phyloP scores from a whole-genome alignment of 2,888 invertebrate genomes.

The Cheilosia pagana region DNA sequence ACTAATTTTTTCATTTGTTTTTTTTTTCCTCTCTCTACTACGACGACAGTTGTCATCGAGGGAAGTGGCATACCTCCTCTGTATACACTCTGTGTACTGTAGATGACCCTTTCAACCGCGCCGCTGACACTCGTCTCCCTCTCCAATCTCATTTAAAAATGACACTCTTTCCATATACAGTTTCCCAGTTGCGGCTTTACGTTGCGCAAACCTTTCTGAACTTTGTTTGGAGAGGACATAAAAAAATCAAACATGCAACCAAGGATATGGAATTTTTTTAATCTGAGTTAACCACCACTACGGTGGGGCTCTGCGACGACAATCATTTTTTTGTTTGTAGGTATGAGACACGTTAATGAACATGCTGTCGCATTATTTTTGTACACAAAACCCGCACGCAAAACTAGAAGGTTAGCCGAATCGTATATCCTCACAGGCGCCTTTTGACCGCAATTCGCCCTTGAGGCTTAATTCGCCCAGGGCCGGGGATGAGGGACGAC shows the following conservation, averaged over 20 bases:
- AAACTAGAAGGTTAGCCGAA: conserved; percentile 14
- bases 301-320: conserved; percentile 25
- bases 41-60: conserved; percentile 47
- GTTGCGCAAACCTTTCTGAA: conserved; percentile 24
- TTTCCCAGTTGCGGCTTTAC: conserved; percentile 8
- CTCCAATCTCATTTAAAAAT: conserved; percentile 22
- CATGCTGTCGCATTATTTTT: conserved; percentile 45
- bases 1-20: conserved; percentile 41
- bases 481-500: neutral
- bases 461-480: conserved; percentile 1
- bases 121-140: neutral
- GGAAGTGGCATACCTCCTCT: conserved; percentile 30
- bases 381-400: neutral
- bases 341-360: conserved; percentile 50
- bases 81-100: conserved; percentile 1
- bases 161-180: conserved; percentile 18
- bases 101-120: neutral
- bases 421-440: conserved; percentile 37
- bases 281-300: neutral
- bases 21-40: conserved; percentile 48
- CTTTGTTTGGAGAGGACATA: conserved; percentile 4
- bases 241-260: conserved; percentile 33
- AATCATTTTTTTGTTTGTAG: conserved; percentile 57
- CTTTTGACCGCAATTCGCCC: conserved; percentile 45
- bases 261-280: conserved; percentile 6